Evolutionary conservation across 2,113 vertebrate genomes (phyloP), one percentile per base, ranked within the genome.

Genomic region (Struthidea cinerea): DNA sequence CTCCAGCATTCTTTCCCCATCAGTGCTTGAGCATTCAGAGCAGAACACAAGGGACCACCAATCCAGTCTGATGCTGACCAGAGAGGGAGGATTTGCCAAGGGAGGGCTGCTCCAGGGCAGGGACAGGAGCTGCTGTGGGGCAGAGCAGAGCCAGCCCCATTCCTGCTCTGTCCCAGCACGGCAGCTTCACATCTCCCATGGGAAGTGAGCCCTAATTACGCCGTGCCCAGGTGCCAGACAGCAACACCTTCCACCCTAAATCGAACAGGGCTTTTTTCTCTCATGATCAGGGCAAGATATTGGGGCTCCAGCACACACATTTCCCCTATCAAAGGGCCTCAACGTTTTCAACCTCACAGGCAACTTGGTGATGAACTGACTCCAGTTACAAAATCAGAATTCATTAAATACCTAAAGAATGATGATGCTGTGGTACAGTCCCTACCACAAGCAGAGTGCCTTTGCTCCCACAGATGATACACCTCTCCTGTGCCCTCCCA

Each of bases 341-440:
- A 0, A 0, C 26, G 39, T n/a, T 75, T 65, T 70, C 44, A 69
- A 3, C 10, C 12, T 49, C 1, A 0, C 60, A 44, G 35, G 24
- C 13, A 44, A 11, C 47, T 84, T 35, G n/a, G 30, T 23, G 55
- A 82, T 18, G 30, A 82, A 60, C 10, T 15, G 6, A 56, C 13
- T 33, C 20, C 18, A 21, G 10, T 41, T 46, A 15, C 37, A 61
- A 55, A 56, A 71, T 3, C 28, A 65, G 60, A 73, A 77, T 27
- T 64, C 79, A 44, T 42, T 33, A 16, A 76, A 71, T 13, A 60
- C 27, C 52, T 61, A 22, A 44, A 68, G 60, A 1, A 0, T 2
- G 1, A 24, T 2, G n/a, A 46, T 50, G 56, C 60, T 49, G 47
- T 1, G 0, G n/a, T 28, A 71, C 27, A 18, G 4, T 10, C 39